These are phyloP conservation scores for western clawed frog (Xenopus tropicalis) DNA, from an alignment of 2,113 vertebrate genomes.

Conservation along the genomic window DNA sequence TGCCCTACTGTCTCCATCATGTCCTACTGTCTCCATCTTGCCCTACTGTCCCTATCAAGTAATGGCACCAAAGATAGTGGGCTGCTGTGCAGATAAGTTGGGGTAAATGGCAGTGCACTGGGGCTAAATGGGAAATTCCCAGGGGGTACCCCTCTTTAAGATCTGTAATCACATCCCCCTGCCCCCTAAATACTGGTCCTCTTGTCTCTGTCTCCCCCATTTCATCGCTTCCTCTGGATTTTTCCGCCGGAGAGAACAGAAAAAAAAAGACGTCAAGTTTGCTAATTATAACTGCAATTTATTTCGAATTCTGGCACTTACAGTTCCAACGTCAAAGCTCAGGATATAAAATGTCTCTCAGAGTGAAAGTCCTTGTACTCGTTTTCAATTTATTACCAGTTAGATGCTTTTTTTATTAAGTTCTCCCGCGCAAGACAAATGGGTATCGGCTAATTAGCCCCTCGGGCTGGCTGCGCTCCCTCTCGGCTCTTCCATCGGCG, in stretches of 20 bases:
- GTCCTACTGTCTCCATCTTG: too few species aligned
- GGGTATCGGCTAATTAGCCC: slow-evolving; percentile 29
- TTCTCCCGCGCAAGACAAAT: slow-evolving; percentile 19
- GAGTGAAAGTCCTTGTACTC: slow-evolving; percentile 3
- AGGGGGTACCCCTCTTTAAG: too few species aligned
- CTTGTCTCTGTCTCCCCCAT: too few species aligned
- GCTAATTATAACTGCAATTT: slow-evolving; percentile 27
- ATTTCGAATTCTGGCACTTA: neutral
- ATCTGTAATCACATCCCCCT: too few species aligned
- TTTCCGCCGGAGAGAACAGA: neutral
- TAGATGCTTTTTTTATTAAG: slow-evolving; percentile 5
- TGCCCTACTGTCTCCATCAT: too few species aligned
- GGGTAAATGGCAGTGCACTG: too few species aligned
- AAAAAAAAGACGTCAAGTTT: neutral
- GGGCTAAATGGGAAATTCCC: too few species aligned
- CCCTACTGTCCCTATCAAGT: too few species aligned
- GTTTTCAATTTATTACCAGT: slow-evolving; percentile 6
- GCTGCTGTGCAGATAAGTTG: too few species aligned
- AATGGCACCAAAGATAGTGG: too few species aligned
- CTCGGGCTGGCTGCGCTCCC: neutral
- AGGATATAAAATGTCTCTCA: neutral
- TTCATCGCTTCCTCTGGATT: neutral
- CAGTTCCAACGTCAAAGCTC: slow-evolving; percentile 2
- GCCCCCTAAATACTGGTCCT: too few species aligned
- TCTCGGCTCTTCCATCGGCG: slow-evolving; percentile 3